Evolutionary conservation across 2,888 invertebrate species (phyloP), one percentile per base, ranked within the genome.

Genomic region (Griposia aprilina): DNA sequence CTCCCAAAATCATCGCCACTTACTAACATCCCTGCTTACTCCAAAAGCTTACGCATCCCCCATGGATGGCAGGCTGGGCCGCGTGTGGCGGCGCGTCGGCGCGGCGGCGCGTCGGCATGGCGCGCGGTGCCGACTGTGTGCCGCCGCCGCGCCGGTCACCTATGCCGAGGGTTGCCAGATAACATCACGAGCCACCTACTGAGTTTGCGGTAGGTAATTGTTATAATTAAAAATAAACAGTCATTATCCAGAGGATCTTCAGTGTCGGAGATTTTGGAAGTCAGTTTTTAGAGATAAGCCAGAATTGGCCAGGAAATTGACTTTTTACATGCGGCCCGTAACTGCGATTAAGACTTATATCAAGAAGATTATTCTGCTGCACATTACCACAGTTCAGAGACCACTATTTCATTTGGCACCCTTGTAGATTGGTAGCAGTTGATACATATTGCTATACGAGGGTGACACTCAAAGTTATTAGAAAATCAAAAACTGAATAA

Each of bases 71-170:
- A 73, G 66, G 73, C 59, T 60, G 63, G 67, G 67, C 67, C 62
- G 80, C 74, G 55, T 71, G 68, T 83, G 86, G 89, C 85, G 87
- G 82, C 87, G 80, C 63, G 75, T 74, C 82, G 87, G 41, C 87
- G 80, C 63, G 75, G 76, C 82, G 87, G 41, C 85, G 87, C 85
- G 88, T 78, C 89, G 83, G 69, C 70, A 30, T 79, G 90, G 78
- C 88, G 89, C 85, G 72, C 81, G 83, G 67, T 62, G 89, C 78
- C 84, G 84, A 26, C 83, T 65, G 85, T 70, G 67, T 50, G 77
- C 81, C 82, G 77, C 76, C 83, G 76, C 79, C 84, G 83, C 80
- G 85, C 67, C 90, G 83, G 90, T 83, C 88, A 88, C 90, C 90
- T 88, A 87, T 76, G 78, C 67, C 69, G 69, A 36, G 62, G 82